phyloP scores from a whole-genome alignment of 2,888 invertebrate genomes.

The Fabriciana adippe region DNA sequence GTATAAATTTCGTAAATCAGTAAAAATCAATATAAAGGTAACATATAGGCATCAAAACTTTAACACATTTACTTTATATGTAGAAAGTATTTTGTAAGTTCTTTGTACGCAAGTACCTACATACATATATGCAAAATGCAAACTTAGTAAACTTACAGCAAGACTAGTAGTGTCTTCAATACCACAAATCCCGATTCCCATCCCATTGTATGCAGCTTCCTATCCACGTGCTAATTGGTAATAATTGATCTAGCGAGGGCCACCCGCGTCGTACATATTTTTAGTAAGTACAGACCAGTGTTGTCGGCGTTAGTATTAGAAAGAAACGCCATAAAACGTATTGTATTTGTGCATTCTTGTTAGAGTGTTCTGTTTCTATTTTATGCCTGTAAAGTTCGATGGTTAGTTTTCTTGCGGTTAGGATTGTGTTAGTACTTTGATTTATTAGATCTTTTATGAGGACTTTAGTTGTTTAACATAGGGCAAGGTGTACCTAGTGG shows the following conservation, averaged over 20 bases:
- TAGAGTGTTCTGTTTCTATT: slow-evolving; percentile 29
- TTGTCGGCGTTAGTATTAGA: slow-evolving; percentile 33
- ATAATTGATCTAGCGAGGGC: slow-evolving; percentile 68
- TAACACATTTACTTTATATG: no score
- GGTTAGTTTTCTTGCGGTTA: slow-evolving; percentile 18
- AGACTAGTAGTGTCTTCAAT: slow-evolving; percentile 7
- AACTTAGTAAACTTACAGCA: slow-evolving; percentile 21
- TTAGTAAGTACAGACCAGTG: slow-evolving; percentile 42
- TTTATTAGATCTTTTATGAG: slow-evolving; percentile 21
- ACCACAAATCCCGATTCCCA: slow-evolving; percentile 20
- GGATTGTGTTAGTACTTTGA: slow-evolving; percentile 13
- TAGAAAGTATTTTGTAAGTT: no score
- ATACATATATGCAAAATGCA: background rate
- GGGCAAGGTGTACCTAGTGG: background rate
- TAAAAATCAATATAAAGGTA: no score
- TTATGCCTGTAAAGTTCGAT: slow-evolving; percentile 24
- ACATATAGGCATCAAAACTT: no score
- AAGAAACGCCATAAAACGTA: slow-evolving; percentile 29
- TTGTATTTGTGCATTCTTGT: slow-evolving; percentile 30
- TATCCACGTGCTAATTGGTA: slow-evolving; percentile 68
- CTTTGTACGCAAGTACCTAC: no score
- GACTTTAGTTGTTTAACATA: slow-evolving; percentile 7
- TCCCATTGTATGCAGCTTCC: slow-evolving; percentile 48
- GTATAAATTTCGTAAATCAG: no score
- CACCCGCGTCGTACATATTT: slow-evolving; percentile 66